These are phyloP conservation scores for Megaceryle maxima DNA, from an alignment of 2,113 vertebrate species.

Conservation along the genomic window DNA sequence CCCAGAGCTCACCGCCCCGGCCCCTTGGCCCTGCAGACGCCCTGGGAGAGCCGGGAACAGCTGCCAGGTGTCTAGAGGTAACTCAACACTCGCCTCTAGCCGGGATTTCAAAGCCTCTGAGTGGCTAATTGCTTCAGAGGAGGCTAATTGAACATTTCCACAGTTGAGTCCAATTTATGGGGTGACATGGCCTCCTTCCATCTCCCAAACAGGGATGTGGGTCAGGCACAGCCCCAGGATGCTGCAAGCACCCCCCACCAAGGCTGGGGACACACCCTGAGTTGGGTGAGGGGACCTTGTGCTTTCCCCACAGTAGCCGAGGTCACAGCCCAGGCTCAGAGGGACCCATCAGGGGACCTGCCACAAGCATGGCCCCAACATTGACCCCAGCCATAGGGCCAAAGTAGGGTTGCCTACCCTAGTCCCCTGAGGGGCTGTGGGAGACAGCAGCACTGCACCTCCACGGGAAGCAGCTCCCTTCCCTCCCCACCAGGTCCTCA, in stretches of 20 bases:
- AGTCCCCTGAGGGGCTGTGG: neutral
- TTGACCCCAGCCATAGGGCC: neutral
- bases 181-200: neutral
- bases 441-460: neutral
- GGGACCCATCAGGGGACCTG: neutral
- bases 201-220: neutral
- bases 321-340: neutral
- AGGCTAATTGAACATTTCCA: conserved; percentile 70
- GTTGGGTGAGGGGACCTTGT: neutral
- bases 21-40: conserved; percentile 46
- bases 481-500: neutral
- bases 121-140: conserved; percentile 52
- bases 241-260: fast-evolving
- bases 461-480: neutral
- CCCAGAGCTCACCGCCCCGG: neutral
- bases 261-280: neutral
- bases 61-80: conserved; percentile 70
- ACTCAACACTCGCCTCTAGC: conserved; percentile 49
- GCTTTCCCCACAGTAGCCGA: neutral
- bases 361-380: neutral
- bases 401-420: neutral
- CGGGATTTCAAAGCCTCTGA: conserved; percentile 15
- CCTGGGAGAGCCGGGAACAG: conserved; percentile 60
- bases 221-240: neutral
- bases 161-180: conserved; percentile 58